phyloP scores from a whole-genome alignment of 2,797 vertebrate species.

The Syngnathus acus region DNA sequence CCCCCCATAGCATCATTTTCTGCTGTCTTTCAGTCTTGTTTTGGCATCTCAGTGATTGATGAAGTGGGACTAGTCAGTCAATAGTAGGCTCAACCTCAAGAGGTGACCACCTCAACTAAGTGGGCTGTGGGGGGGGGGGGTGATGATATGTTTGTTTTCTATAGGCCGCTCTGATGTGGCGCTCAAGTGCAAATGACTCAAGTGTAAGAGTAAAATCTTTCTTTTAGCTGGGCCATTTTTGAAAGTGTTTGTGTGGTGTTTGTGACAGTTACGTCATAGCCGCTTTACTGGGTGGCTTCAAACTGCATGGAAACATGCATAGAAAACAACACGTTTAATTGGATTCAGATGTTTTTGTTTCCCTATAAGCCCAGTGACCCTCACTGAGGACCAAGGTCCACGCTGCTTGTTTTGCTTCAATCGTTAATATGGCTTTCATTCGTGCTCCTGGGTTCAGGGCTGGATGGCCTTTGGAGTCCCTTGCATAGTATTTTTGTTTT shows the following conservation, averaged over 20 bases:
- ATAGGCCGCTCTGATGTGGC: slow-evolving; percentile 65
- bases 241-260: slow-evolving; percentile 14
- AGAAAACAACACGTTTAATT: slow-evolving; percentile 21
- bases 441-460: slow-evolving; percentile 21
- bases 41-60: slow-evolving; percentile 38
- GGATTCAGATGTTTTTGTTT: slow-evolving; percentile 26
- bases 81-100: slow-evolving; percentile 47
- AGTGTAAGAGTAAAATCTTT: slow-evolving; percentile 38
- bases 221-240: slow-evolving; percentile 15
- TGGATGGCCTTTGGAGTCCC: slow-evolving; percentile 41
- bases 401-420: slow-evolving; percentile 24
- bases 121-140: slow-evolving; percentile 23
- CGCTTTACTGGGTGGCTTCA: slow-evolving; percentile 18
- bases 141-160: slow-evolving; percentile 68
- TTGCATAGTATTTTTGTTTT: slow-evolving; percentile 34
- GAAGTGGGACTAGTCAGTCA: slow-evolving; percentile 44
- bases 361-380: slow-evolving; percentile 17
- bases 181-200: slow-evolving; percentile 63
- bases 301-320: slow-evolving; percentile 7
- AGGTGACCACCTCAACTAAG: slow-evolving; percentile 49
- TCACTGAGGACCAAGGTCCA: slow-evolving; percentile 11
- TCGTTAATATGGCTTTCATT: slow-evolving; percentile 20
- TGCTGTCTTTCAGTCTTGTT: slow-evolving; percentile 2
- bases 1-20: neutral
- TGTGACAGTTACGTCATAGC: slow-evolving; percentile 29